Percentiles rank a stretch among this genome's conserved stretches.
phyloP scores from a whole-genome alignment of 2,113 vertebrate genomes.

The Hemibagrus wyckioides region DNA sequence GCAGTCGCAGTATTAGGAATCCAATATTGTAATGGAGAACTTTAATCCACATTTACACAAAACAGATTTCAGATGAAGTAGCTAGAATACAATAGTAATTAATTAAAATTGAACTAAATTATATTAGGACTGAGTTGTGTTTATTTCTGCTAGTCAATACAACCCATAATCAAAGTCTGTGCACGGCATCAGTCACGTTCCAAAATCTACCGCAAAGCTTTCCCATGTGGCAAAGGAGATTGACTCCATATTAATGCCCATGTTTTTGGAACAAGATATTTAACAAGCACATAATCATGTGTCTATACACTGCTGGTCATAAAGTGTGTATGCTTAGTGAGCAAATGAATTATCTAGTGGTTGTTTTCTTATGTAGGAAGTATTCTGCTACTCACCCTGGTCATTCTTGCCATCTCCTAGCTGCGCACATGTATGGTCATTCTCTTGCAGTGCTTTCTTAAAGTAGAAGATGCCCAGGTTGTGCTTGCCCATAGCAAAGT shows the following conservation, averaged over 20 bases:
- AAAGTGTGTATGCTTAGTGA: not conserved
- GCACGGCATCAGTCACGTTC: not conserved
- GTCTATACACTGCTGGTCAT: not conserved
- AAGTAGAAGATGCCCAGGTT: slow-evolving; percentile 98
- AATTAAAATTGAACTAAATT: not conserved
- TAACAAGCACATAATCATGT: not conserved
- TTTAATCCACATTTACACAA: not conserved
- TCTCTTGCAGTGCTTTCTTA: slow-evolving; percentile 98
- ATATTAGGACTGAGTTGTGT: not conserved
- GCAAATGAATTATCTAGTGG: not conserved
- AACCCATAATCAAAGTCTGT: not conserved
- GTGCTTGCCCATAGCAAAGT: slow-evolving; percentile 99
- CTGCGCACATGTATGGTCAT: slow-evolving; percentile 90
- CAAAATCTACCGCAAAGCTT: not conserved
- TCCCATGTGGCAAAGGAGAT: not conserved
- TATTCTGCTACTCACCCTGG: slow-evolving; percentile 74
- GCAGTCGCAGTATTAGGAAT: not conserved
- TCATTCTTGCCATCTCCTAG: slow-evolving; percentile 79
- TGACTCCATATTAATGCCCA: not conserved
- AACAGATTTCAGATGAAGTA: not conserved
- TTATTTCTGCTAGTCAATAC: not conserved
- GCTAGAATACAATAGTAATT: not conserved
- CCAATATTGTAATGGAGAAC: not conserved
- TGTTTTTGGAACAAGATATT: too few species aligned
- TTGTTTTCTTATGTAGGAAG: not conserved